Evolutionary conservation across 1,140 invertebrate genomes (phyloP), one percentile per base, ranked within the genome.

Genomic region (Hestina assimilis): DNA sequence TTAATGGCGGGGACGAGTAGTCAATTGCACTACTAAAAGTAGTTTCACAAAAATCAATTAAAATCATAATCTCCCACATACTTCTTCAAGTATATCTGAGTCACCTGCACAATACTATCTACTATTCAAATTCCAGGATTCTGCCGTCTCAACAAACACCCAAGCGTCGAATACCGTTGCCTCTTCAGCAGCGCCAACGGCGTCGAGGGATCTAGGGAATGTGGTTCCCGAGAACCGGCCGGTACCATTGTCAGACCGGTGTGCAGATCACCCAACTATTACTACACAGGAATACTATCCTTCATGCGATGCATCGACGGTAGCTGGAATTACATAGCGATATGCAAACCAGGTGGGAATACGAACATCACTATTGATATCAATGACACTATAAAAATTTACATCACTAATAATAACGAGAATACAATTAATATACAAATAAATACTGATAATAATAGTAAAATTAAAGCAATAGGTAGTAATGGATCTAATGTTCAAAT

Each of bases 221-320:
- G 79, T 45, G 48, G 56, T 1, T n/a, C 15, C 1, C 56, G 53
- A 4, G 72, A 76, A 14, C 69, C 72, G 1, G 43, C 57, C 0
- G 74, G 76, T 0, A 81, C 74, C 0, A 19, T 52, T 1, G 78
- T 79, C 0, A 42, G 46, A 0, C 71, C 79, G 0, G 29, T 50
- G 0, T 84, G 81, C 51, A 55, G 54, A 5, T 33, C 38, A 2
- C 74, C 76, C 3, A 72, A 78, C 48, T 82, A 82, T 42, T 77
- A 77, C 51, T 59, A 54, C 14, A 35, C 46, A 0, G 61, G 56
- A 0, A 24, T 51, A 0, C 59, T 79, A 0, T 38, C 52, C 8
- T 29, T 65, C 15, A 84, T 84, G 81, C 46, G 41, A 2, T 88
- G 87, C 59, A 59, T 75, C 4, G 75, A 80, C 15, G 83, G 83